Conservation (phyloP, 1,140 invertebrate genomes). For the Drosophila truncata region DNA sequence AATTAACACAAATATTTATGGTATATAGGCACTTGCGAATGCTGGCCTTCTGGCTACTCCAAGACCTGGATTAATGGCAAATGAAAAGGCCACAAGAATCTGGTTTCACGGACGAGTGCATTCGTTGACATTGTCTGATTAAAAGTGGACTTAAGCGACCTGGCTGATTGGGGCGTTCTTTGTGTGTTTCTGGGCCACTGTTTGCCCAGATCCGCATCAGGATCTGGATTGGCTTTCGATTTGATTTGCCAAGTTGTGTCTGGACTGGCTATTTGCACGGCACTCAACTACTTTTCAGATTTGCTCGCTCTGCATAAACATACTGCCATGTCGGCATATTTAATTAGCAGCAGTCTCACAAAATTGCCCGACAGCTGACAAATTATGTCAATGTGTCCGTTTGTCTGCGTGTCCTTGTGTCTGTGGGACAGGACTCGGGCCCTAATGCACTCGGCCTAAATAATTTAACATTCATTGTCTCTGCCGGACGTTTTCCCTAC, state of each 20-base stretch:
- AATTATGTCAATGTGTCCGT: constrained; percentile 57
- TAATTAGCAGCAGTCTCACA: constrained; percentile 65
- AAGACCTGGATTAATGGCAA: constrained; percentile 28
- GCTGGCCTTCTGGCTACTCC: neutral
- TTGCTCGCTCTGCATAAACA: constrained; percentile 29
- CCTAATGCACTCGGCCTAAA: constrained; percentile 78
- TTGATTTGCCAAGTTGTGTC: constrained; percentile 27
- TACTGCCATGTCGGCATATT: constrained; percentile 46
- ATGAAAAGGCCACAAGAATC: constrained; percentile 18
- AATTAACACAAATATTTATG: constrained; percentile 23
- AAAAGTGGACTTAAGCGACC: constrained; percentile 21
- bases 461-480: constrained; percentile 69
- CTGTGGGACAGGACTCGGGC: constrained; percentile 32
- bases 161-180: constrained; percentile 31
- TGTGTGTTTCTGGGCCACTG: constrained; percentile 43
- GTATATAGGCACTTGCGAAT: neutral
- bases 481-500: constrained; percentile 11
- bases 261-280: constrained; percentile 49
- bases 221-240: constrained; percentile 41
- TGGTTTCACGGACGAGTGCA: constrained; percentile 21
- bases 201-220: constrained; percentile 23
- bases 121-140: constrained; percentile 39
- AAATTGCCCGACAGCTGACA: constrained; percentile 66
- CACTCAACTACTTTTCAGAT: constrained; percentile 57
- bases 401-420: constrained; percentile 17